Conservation (phyloP, 2,113 vertebrate genomes). For the Cyprinodon variegatus region DNA sequence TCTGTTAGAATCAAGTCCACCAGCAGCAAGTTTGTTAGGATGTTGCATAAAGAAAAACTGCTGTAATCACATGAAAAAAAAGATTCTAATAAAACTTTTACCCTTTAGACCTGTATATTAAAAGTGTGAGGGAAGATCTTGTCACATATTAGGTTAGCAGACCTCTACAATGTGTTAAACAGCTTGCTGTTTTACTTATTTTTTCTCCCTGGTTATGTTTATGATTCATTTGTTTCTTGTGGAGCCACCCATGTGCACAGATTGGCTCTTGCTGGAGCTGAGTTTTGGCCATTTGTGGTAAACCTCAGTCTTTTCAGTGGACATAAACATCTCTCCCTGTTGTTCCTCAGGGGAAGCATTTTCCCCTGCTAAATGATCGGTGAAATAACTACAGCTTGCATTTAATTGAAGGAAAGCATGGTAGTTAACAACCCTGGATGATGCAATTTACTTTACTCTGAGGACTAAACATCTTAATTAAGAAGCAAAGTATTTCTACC, state of each 20-base stretch:
- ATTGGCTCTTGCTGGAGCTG: slow-evolving; percentile 36
- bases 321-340: not conserved
- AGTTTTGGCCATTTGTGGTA: slow-evolving; percentile 45
- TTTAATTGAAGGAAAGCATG: not conserved
- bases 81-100: not conserved
- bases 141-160: slow-evolving; percentile 8
- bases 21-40: not conserved
- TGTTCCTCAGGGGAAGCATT: not conserved
- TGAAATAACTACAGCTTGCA: not conserved
- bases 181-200: slow-evolving; percentile 17
- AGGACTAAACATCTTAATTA: not conserved
- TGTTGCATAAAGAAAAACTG: too few species aligned
- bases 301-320: not conserved
- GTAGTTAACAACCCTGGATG: not conserved
- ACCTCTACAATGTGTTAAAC: slow-evolving; percentile 29
- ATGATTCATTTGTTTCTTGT: slow-evolving; percentile 21
- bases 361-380: not conserved
- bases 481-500: not conserved
- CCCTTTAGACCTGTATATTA: not conserved
- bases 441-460: not conserved
- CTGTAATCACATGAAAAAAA: not conserved
- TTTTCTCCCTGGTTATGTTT: slow-evolving; percentile 6
- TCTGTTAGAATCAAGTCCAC: not conserved
- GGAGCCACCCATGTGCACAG: not conserved
- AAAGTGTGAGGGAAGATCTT: not conserved